These are phyloP conservation scores for Gisinianus flammeolus DNA, from an alignment of 2,888 invertebrate genomes.

Conservation along the genomic window DNA sequence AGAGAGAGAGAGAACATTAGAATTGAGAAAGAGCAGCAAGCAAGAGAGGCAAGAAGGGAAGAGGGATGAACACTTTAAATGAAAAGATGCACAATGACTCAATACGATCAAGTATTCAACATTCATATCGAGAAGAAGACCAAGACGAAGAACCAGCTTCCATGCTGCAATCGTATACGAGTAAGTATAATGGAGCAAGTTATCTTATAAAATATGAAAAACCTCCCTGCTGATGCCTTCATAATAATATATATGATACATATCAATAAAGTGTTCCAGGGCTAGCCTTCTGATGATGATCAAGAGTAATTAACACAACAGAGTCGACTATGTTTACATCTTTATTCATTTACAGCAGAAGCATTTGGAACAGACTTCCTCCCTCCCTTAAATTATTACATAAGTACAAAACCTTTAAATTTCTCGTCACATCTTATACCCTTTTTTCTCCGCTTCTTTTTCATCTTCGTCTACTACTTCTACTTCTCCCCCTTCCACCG, in stretches of 20 bases:
- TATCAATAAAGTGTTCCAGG: slow-evolving; percentile 28
- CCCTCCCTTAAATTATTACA: slow-evolving; percentile 22
- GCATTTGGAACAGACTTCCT: slow-evolving; percentile 5
- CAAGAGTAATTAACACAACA: slow-evolving; percentile 39
- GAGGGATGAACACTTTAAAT: neutral
- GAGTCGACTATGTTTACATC: slow-evolving; percentile 35
- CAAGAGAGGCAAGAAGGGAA: too few species aligned
- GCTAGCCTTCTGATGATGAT: slow-evolving; percentile 26
- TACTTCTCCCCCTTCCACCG: slow-evolving; percentile 2
- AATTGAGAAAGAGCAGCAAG: too few species aligned
- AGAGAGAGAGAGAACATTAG: too few species aligned
- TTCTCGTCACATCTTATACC: slow-evolving; percentile 15
- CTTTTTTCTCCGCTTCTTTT: neutral
- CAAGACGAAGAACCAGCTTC: neutral
- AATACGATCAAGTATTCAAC: slow-evolving; percentile 28
- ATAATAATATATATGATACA: slow-evolving; percentile 14
- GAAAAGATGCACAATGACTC: slow-evolving; percentile 15
- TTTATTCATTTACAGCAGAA: slow-evolving; percentile 30
- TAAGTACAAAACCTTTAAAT: slow-evolving; percentile 1
- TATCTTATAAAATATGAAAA: slow-evolving; percentile 34
- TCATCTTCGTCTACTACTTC: neutral
- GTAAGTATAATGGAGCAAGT: slow-evolving; percentile 28
- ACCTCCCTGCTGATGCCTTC: slow-evolving; percentile 34
- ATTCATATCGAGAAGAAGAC: neutral
- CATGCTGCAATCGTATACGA: neutral